Evolutionary conservation across 2,113 vertebrate species (phyloP), one percentile per base, ranked within the genome.

Genomic region (Rhineura floridana): DNA sequence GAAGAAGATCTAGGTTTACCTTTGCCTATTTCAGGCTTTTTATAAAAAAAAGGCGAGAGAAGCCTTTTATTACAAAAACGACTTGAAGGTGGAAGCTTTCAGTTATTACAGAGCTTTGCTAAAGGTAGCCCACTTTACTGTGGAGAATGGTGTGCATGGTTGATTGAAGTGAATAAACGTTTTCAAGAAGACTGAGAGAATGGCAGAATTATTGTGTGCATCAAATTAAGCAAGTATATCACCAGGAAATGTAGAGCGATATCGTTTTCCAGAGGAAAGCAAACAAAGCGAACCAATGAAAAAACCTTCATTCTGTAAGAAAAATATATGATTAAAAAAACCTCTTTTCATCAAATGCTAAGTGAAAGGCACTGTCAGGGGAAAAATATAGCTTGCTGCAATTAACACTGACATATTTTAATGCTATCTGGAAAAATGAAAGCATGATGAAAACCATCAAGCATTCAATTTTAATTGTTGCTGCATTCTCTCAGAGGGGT

Each of bases 51-150:
- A 69, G 67, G 55, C 15, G 55, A 59, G 0, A 5, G 55, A 9
- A 59, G 55, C 0, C 55, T 59, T 59, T 59, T 21, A 21, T 19
- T 59, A 59, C 55, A 59, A 59, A n/a, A 89, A 52, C 55, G 83
- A 87, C 46, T 85, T 30, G 83, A 86, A 79, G 78, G 77, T 30
- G 63, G 86, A 94, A 81, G 39, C n/a, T 93, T 90, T 93, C 73
- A 90, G 88, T 89, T 0, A 85, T 36, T 81, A 75, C 44, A 0
- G 12, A 90, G 87, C 3, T 0, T 85, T 0, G 30, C 28, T n/a
- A 75, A 89, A 90, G 90, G 44, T 63, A 90, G 78, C 23, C 1
- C 0, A 36, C 80, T 77, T 90, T 90, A 8, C 91, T 75, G 65
- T 33, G 55, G 83, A 28, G 89, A 90, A 33, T 50, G 0, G 30